These are phyloP conservation scores for Asobara japonica DNA, from an alignment of 1,140 invertebrate genomes.

Conservation along the genomic window DNA sequence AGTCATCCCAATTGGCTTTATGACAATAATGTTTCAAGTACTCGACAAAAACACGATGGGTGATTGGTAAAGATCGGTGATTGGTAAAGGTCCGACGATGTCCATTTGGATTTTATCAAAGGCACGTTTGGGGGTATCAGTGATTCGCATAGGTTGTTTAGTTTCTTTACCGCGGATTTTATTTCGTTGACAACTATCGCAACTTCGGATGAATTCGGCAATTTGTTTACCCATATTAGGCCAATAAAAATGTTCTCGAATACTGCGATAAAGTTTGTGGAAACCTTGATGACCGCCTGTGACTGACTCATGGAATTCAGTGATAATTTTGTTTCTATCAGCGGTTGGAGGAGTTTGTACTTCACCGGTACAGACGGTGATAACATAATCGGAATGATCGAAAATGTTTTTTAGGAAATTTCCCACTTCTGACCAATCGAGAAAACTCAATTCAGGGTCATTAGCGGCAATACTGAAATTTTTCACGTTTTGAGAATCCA, in stretches of 20 bases:
- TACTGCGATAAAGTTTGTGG: constrained; percentile 19
- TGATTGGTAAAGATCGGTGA: constrained; percentile 28
- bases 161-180: constrained; percentile 44
- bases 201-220: constrained; percentile 44
- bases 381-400: constrained; percentile 4
- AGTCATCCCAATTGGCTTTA: constrained; percentile 48
- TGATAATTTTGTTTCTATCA: constrained; percentile 21
- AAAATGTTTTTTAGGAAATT: constrained; percentile 19
- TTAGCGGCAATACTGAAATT: constrained; percentile 2
- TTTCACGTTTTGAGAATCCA: neutral
- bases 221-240: neutral
- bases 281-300: constrained; percentile 32
- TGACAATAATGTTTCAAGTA: constrained; percentile 32
- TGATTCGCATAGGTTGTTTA: constrained; percentile 39
- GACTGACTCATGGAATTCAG: constrained; percentile 35
- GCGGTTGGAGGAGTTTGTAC: neutral
- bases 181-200: constrained; percentile 45
- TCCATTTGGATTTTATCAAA: constrained; percentile 40
- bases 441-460: neutral
- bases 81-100: constrained; percentile 37
- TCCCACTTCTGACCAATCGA: constrained; percentile 2
- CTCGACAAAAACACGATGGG: constrained; percentile 35
- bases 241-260: constrained; percentile 35
- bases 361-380: constrained; percentile 31
- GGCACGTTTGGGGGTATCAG: constrained; percentile 39